Evolutionary conservation across 2,113 vertebrate species (phyloP), one percentile per base, ranked within the genome.

Genomic region (Dasypus novemcinctus): DNA sequence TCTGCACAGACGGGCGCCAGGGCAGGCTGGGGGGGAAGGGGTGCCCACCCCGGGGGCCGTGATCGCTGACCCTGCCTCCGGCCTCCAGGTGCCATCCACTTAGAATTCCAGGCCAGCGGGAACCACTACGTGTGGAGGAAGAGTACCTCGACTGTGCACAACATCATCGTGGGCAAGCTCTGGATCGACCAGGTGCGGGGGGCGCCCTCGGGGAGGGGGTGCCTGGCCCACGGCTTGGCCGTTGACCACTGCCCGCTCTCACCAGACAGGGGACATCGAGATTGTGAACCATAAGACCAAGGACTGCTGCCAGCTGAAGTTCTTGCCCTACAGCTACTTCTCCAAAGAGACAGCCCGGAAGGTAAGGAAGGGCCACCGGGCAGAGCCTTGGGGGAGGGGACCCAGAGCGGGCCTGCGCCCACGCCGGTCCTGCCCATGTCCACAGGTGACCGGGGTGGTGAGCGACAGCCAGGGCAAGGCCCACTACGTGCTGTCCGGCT

Each of bases 111-210:
- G 89, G 98, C 98, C 96, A 99, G 98, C 0, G 99, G 99, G 92
- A 99, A 99, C 96, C 99, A 99, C 98, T 99, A 99, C 0, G 98
- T 99, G 79, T 99, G 99, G 99, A 99, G 99, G 96, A 99, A 99
- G 93, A 99, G 99, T 98, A 99, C 99, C 76, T 99, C 99, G 23
- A 99, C 99, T 0, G 99, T 99, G 81, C 99, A 99, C 98, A 99
- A 99, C 98, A 99, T 99, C 98, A 99, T 99, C 0, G 99, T 99
- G 97, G 99, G 99, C 96, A 99, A 99, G 97, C 99, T 99, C 94
- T 99, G 99, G 99, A 99, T 99, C 0, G 99, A 99, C 98, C 99
- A 99, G 99, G 99, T 99, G 23, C 72, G 98, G 82, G 68, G 27
- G 17, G 1, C 1, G 7, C 79, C 57, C 52, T 17, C 0, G 11